These are phyloP conservation scores for Physocephala rufipes DNA, from an alignment of 2,888 invertebrate species.

Conservation along the genomic window DNA sequence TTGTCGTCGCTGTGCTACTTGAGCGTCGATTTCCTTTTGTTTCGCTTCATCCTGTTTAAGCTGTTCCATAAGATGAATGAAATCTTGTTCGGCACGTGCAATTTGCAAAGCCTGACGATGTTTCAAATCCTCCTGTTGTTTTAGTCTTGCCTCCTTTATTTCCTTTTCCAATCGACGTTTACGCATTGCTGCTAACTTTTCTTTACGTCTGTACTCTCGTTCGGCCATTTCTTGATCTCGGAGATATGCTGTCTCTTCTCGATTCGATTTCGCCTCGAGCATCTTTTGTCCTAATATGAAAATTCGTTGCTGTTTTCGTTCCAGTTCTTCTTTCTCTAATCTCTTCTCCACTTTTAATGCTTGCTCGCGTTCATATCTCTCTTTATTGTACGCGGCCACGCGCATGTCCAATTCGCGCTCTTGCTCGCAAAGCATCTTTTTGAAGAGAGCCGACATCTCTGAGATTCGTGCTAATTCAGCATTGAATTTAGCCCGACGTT, in stretches of 20 bases:
- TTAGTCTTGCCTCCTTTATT: conserved; percentile 55
- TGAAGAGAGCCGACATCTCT: conserved; percentile 61
- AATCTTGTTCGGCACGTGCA: conserved; percentile 61
- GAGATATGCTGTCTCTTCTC: conserved; percentile 59
- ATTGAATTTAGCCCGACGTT: conserved; percentile 59
- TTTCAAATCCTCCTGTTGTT: conserved; percentile 60
- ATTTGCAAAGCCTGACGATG: conserved; percentile 61
- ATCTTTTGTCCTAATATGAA: conserved; percentile 59
- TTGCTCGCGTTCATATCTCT: conserved; percentile 59
- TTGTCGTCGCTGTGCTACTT: conserved; percentile 52
- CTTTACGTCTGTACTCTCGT: conserved; percentile 62
- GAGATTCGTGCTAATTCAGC: conserved; percentile 59
- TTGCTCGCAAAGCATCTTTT: conserved; percentile 62
- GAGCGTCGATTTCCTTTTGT: conserved; percentile 53
- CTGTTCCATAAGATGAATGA: conserved; percentile 56
- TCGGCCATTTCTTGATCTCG: conserved; percentile 64
- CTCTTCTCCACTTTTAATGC: conserved; percentile 57
- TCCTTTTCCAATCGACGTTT: conserved; percentile 59
- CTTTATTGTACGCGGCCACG: conserved; percentile 62
- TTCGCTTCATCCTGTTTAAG: conserved; percentile 60
- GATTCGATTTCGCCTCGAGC: conserved; percentile 55
- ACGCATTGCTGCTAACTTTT: conserved; percentile 58
- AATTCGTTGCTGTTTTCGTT: conserved; percentile 61
- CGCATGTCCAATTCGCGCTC: conserved; percentile 63
- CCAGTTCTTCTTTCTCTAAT: conserved; percentile 59